Evolutionary conservation across 1,140 invertebrate genomes (phyloP), one percentile per base, ranked within the genome.

Genomic region (Marisa cornuarietis): DNA sequence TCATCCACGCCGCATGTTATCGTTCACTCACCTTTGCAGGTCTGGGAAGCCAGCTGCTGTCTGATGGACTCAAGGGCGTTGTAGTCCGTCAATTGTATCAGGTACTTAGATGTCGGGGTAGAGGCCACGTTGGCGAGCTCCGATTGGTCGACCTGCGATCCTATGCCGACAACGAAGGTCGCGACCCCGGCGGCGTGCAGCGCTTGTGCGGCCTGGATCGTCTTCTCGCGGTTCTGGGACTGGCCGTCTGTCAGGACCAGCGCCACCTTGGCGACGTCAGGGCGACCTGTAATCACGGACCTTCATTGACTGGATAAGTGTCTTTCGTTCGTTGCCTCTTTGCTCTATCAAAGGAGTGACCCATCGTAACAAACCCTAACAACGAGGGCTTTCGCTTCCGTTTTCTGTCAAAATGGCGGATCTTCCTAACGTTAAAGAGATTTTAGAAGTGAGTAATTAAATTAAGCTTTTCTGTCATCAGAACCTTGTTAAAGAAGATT

Each of bases 211-310:
- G 87, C 82, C 76, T 76, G 18, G n/a, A 51, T 66, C 20, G 87
- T 88, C 42, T 69, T 24, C 5, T 63, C 58, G 14, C 81, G 77
- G 73, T 83, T 79, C 22, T 81, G 71, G 0, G 89, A 90, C 31
- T 84, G 80, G 18, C 88, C 88, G 78, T 90, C 88, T 1, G 88
- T 90, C 9, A 90, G 22, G 9, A 89, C 79, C n/a, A 87, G 85
- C n/a, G 82, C 81, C 26, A 87, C 81, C 10, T 83, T 76, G 8
- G 84, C 66, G 68, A 83, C 82, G 51, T 77, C 72, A 52, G 71
- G 65, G 76, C 86, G 26, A 58, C 69, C 65, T 71, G 83, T 54
- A 14, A 54, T 54, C 8, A 54, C 52, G 52, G 14, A n/a, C n/a
- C n/a, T n/a, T n/a, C n/a, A n/a, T n/a, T n/a, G n/a, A n/a, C n/a